Conservation (phyloP, 2,888 invertebrate species). For the Pammene aurita region DNA sequence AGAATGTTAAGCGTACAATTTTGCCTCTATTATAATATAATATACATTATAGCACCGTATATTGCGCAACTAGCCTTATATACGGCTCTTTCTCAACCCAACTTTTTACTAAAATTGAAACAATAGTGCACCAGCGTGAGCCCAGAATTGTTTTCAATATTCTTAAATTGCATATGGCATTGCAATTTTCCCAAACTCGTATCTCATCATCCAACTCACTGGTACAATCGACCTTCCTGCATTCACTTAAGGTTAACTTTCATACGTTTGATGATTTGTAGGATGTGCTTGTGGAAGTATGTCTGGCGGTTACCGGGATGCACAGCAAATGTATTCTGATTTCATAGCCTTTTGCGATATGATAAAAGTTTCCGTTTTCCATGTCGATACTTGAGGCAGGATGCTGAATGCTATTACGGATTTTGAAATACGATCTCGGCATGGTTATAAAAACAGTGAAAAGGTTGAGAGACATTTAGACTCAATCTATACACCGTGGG, state of each 20-base stretch:
- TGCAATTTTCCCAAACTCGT: background rate
- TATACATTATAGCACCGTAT: no score
- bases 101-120: slow-evolving; percentile 42
- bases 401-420: slow-evolving; percentile 12
- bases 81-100: slow-evolving; percentile 5
- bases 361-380: slow-evolving; percentile 28
- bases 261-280: background rate
- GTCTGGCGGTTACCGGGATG: slow-evolving; percentile 12
- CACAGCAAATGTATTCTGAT: slow-evolving; percentile 34
- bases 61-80: background rate
- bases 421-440: background rate
- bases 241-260: background rate
- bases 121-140: slow-evolving; percentile 36
- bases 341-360: slow-evolving; percentile 29
- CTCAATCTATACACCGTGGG: no score
- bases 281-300: background rate
- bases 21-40: background rate
- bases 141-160: slow-evolving; percentile 43
- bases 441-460: no score
- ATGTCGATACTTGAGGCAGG: slow-evolving; percentile 1
- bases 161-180: slow-evolving; percentile 40
- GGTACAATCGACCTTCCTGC: background rate
- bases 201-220: background rate
- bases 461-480: no score
- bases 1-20: background rate